Conservation (phyloP, 2,888 invertebrate species). For the Cylindroiulus punctatus region DNA sequence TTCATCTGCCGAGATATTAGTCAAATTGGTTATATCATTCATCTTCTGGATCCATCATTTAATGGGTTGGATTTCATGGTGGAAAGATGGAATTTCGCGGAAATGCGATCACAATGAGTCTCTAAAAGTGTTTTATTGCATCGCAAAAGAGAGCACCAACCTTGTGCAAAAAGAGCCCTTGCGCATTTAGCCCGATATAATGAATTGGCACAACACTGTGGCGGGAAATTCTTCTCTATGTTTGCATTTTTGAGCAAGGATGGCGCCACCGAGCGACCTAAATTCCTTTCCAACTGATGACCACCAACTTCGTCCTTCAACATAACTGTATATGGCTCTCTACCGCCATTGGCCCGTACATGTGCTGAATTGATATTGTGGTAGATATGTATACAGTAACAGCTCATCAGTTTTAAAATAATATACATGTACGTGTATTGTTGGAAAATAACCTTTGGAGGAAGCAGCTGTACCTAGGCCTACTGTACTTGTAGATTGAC, state of each 20-base stretch:
- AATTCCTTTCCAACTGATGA: not conserved
- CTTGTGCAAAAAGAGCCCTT: not conserved
- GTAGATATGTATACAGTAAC: too few relatives aligned
- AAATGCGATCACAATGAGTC: not conserved
- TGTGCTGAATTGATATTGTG: too few relatives aligned
- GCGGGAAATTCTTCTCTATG: not conserved
- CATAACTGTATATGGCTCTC: not conserved
- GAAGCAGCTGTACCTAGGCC: not conserved
- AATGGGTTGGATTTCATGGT: too few relatives aligned
- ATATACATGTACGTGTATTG: not conserved
- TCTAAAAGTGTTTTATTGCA: conserved; percentile 15
- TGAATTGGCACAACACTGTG: not conserved
- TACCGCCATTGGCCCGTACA: not conserved
- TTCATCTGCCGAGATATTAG: too few relatives aligned
- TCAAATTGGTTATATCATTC: too few relatives aligned
- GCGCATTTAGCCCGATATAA: not conserved
- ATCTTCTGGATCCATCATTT: too few relatives aligned
- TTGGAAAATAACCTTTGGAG: not conserved
- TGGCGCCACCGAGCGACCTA: conserved; percentile 45
- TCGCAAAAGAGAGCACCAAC: not conserved
- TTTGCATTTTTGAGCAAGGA: conserved; percentile 31
- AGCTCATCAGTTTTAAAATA: too few relatives aligned
- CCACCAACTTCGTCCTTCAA: not conserved
- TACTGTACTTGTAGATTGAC: not conserved
- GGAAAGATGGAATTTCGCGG: not conserved